phyloP scores from a whole-genome alignment of 1,140 invertebrate genomes.

The Ruditapes philippinarum region DNA sequence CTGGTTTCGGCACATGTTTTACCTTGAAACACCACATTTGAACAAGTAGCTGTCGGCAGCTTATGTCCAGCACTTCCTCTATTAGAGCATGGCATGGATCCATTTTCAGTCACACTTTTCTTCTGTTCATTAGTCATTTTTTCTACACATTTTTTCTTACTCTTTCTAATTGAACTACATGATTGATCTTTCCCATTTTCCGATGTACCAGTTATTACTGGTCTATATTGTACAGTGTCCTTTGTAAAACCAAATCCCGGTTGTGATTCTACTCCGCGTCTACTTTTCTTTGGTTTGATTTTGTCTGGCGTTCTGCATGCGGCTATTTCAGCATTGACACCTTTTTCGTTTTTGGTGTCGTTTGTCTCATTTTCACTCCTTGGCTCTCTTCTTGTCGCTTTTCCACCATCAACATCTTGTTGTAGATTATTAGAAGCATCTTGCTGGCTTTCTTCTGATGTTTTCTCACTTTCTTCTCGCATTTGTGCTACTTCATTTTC shows the following conservation, averaged over 20 bases:
- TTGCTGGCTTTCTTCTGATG: too few relatives aligned
- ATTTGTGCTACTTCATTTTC: too few relatives aligned
- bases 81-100: neutral
- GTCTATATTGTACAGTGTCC: neutral
- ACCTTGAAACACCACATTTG: neutral
- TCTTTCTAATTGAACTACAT: neutral
- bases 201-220: too few relatives aligned
- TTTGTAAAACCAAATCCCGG: neutral
- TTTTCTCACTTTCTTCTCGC: too few relatives aligned
- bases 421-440: too few relatives aligned
- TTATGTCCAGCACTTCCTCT: neutral
- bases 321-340: neutral
- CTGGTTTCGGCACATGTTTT: neutral
- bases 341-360: neutral
- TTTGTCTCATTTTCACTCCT: neutral
- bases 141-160: neutral
- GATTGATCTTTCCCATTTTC: neutral
- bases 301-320: neutral
- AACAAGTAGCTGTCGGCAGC: too few relatives aligned
- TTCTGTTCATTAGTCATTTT: neutral
- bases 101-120: neutral
- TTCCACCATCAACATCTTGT: too few relatives aligned
- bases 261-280: neutral
- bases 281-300: neutral
- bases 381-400: neutral